phyloP scores from a whole-genome alignment of 1,140 invertebrate genomes.

The Zaprionus capensis region DNA sequence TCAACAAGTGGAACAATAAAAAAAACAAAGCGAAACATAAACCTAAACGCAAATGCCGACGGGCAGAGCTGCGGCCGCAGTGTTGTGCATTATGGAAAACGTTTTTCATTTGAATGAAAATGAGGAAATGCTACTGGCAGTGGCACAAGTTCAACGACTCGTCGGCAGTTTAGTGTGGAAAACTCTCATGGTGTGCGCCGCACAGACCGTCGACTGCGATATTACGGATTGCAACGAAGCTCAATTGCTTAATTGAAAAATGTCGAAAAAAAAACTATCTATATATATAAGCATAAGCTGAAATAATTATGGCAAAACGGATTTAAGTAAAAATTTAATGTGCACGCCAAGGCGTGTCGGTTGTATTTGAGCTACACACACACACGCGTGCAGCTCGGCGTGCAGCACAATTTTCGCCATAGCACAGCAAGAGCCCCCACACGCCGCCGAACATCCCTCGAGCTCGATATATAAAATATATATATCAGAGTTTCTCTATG shows the following conservation, averaged over 20 bases:
- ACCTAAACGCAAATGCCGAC: slow-evolving; percentile 28
- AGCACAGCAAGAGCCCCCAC: neutral
- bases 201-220: slow-evolving; percentile 9
- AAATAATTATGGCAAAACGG: slow-evolving; percentile 67
- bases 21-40: slow-evolving; percentile 39
- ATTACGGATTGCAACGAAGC: slow-evolving; percentile 29
- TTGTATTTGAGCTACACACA: slow-evolving; percentile 44
- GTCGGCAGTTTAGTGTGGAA: slow-evolving; percentile 22
- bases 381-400: neutral
- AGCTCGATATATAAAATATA: neutral
- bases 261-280: slow-evolving; percentile 56
- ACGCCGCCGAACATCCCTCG: neutral
- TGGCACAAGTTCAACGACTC: slow-evolving; percentile 73
- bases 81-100: slow-evolving; percentile 55
- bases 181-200: slow-evolving; percentile 10
- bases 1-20: slow-evolving; percentile 66
- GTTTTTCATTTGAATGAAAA: slow-evolving; percentile 73
- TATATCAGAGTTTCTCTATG: slow-evolving; percentile 13
- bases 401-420: slow-evolving; percentile 25
- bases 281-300: slow-evolving; percentile 41
- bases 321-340: slow-evolving; percentile 53
- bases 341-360: slow-evolving; percentile 55
- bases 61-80: slow-evolving; percentile 43
- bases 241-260: slow-evolving; percentile 76
- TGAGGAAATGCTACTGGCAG: slow-evolving; percentile 63